Evolutionary conservation across 1,140 invertebrate genomes (phyloP), one percentile per base, ranked within the genome.

Genomic region (Pseudomyrmex dendroicus): DNA sequence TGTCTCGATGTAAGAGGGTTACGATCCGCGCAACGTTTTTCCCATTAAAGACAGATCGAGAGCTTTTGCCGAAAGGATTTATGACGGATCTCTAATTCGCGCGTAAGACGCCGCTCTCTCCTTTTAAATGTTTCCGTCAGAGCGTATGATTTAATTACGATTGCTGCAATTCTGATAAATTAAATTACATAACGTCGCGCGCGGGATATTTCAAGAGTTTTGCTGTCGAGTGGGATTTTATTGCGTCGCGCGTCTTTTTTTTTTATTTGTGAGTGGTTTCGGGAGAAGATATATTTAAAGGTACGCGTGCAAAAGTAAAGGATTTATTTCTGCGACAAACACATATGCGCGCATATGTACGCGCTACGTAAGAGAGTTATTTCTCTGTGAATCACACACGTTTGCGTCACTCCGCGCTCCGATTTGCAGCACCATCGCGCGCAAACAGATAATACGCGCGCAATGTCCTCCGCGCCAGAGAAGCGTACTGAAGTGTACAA

Each of bases 401-500:
- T 35, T 35, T 35, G 35, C 35, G 7, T 7, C 7, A 35, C 35
- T 70, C 54, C 57, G 54, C 48, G 35, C 56, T 35, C 72, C 56
- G 54, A 12, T 35, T n/a, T 48, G 66, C 57, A 35, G 76, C 76
- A 68, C 68, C 68, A 35, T 15, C 76, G 67, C 54, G 76, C 56
- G 66, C 76, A 80, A 72, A 80, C 72, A 80, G 66, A 80, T 78
- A 80, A 72, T 54, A 59, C 44, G 44, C 44, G 44, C n/a, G 22
- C 66, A 44, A 70, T 70, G 54, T 20, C 20, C 15, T 70, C 35
- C 35, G 22, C 61, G 62, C 54, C 52, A 20, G 54, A 52, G 20
- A 70, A 68, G 44, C 22, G 64, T 59, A 64, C 44, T 78, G 64
- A 59, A 59, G 76, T 80, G 54, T 35, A 80, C 76, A 70, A 80